phyloP scores from a whole-genome alignment of 2,113 vertebrate species.

The Ifrita kowaldi region DNA sequence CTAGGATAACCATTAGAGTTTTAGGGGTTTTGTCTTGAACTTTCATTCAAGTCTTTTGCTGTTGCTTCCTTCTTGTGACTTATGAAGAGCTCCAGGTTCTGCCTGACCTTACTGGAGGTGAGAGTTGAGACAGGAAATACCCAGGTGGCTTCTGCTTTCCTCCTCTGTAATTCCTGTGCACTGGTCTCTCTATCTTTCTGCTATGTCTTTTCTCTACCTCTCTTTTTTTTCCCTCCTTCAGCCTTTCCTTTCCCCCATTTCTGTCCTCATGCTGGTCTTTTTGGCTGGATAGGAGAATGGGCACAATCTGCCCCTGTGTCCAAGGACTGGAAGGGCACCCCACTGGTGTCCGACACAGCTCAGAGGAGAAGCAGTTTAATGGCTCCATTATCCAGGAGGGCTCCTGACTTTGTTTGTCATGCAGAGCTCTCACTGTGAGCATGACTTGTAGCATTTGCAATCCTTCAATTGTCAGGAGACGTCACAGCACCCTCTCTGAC shows the following conservation, averaged over 20 bases:
- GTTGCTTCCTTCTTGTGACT: background rate
- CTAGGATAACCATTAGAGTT: background rate
- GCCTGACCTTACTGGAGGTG: background rate
- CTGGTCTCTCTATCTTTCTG: background rate
- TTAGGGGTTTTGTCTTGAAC: background rate
- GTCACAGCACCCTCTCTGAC: background rate
- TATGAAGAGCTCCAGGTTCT: background rate
- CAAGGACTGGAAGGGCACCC: background rate
- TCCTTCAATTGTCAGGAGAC: background rate
- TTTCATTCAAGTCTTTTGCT: background rate
- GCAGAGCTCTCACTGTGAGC: background rate
- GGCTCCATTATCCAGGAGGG: background rate
- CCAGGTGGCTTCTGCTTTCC: background rate
- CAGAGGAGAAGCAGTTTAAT: background rate
- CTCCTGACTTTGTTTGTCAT: background rate
- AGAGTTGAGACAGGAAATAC: background rate
- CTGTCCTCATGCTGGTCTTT: background rate
- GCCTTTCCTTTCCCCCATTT: background rate
- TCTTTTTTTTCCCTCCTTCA: background rate
- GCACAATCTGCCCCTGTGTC: background rate
- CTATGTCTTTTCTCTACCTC: background rate
- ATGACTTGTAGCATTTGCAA: background rate
- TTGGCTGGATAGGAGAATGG: background rate
- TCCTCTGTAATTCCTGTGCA: background rate
- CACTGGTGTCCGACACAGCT: fast-evolving